Evolutionary conservation across 2,888 invertebrate genomes (phyloP), one percentile per base, ranked within the genome.

Genomic region (Drosophila prolongata): DNA sequence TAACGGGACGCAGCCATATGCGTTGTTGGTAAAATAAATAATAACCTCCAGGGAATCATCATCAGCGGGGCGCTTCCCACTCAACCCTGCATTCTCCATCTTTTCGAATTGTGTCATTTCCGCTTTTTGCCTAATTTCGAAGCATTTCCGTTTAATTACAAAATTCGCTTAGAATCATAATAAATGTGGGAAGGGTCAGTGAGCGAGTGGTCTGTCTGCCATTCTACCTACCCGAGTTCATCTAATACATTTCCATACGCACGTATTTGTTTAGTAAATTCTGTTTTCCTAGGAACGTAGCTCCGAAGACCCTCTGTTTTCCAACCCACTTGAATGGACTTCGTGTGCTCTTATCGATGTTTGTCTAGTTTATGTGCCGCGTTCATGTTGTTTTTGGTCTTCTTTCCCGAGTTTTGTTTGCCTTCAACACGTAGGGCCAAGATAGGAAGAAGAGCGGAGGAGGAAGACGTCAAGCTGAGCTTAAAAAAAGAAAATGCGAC

Each of bases 121-220:
- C 64, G 58, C 69, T 54, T 47, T 62, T 65, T 80, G 55, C 50
- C 65, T 71, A 84, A 87, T 78, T 80, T 68, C 61, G 55, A 65
- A 61, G 62, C 69, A 54, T 73, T 82, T 79, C 73, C 77, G 69
- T 70, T 88, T 88, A 85, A 85, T 85, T 83, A 79, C 67, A 38
- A 65, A 85, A 76, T 60, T 80, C 78, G 79, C 79, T 61, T 56
- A 69, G 79, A 76, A 71, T 78, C 79, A 54, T 66, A 72, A 78
- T 71, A 69, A 64, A 74, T 70, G 60, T 66, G 52, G 49, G 46
- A 60, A 76, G 59, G 62, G 43, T 43, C 56, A 64, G 30, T 38
- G 34, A 30, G 30, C 30, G 52, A 60, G 47, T 65, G 50, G 54
- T 34, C 11, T n/a, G 14, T 38, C 27, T 30, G n/a, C 42, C 40